These are phyloP conservation scores for Cyanocitta stelleri DNA, from an alignment of 2,113 vertebrate species.

Conservation along the genomic window DNA sequence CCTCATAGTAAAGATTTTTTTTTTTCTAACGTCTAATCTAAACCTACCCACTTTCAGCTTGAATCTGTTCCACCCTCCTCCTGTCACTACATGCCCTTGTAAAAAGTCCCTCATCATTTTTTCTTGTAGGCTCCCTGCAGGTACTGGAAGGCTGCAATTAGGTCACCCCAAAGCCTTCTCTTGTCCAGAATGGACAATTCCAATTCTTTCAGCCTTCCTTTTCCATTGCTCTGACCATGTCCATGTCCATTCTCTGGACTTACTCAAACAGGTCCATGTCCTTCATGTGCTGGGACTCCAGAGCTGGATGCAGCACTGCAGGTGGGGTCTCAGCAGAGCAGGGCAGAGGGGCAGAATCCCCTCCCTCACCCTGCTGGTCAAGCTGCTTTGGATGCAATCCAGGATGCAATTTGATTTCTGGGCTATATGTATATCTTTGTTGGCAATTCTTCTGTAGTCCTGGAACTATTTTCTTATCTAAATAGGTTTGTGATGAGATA, in stretches of 20 bases:
- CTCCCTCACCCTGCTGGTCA: fast-evolving
- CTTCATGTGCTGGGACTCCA: background rate
- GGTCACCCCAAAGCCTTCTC: background rate
- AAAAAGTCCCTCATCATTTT: fast-evolving
- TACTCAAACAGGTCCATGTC: fast-evolving
- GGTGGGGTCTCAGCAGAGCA: background rate
- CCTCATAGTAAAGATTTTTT: background rate
- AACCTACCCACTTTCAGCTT: background rate
- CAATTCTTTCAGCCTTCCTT: background rate
- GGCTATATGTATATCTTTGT: background rate
- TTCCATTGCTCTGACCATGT: background rate
- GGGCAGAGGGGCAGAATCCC: background rate
- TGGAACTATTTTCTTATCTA: background rate
- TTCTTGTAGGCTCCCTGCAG: background rate
- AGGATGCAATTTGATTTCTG: background rate
- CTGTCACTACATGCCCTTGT: background rate
- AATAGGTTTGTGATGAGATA: background rate
- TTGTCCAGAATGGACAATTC: background rate
- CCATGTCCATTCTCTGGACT: background rate
- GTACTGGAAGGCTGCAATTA: background rate
- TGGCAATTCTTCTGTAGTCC: background rate
- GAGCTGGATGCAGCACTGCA: background rate
- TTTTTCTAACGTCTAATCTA: background rate
- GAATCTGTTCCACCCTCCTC: background rate
- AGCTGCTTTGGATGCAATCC: fast-evolving